A percentile compares a stretch with the other conserved stretches of the same genome.
Evolutionary conservation across 2,797 vertebrate species (phyloP).

Genomic region (Hoplostethus mediterraneus): DNA sequence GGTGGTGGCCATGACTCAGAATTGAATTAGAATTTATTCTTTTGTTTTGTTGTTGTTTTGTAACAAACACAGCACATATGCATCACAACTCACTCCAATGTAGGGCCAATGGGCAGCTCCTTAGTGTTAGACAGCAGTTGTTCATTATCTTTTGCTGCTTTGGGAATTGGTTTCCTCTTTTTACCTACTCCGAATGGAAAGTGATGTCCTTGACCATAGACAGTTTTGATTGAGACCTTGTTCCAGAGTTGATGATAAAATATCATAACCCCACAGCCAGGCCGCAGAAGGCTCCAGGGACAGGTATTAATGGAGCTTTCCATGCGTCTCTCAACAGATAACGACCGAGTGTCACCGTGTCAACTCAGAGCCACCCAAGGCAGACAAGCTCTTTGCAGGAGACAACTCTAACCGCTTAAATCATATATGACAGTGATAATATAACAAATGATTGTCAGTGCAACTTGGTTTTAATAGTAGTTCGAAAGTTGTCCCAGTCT

Average conservation of each 20-base stretch:
- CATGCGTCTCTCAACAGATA: constrained; percentile 55
- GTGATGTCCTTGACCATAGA: no score
- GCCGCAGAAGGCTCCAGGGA: constrained; percentile 60
- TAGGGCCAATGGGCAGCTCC: no score
- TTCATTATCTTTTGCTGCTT: no score
- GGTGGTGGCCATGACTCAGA: no score
- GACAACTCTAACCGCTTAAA: background rate
- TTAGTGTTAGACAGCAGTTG: no score
- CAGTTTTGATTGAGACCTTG: constrained; percentile 28
- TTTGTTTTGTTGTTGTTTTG: no score
- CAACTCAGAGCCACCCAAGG: constrained; percentile 41
- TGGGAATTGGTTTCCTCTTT: no score
- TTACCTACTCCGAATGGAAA: no score
- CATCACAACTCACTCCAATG: no score
- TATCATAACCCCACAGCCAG: constrained; percentile 64
- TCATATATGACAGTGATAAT: background rate
- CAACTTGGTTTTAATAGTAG: background rate
- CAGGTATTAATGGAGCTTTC: constrained; percentile 59
- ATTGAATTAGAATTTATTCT: no score
- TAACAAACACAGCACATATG: no score
- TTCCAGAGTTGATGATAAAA: constrained; percentile 44
- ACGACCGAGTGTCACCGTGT: constrained; percentile 40
- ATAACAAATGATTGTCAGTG: background rate
- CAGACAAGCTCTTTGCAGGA: background rate
- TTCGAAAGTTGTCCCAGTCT: background rate